Conservation (phyloP, 1,140 invertebrate genomes). For the Forficula auricularia region DNA sequence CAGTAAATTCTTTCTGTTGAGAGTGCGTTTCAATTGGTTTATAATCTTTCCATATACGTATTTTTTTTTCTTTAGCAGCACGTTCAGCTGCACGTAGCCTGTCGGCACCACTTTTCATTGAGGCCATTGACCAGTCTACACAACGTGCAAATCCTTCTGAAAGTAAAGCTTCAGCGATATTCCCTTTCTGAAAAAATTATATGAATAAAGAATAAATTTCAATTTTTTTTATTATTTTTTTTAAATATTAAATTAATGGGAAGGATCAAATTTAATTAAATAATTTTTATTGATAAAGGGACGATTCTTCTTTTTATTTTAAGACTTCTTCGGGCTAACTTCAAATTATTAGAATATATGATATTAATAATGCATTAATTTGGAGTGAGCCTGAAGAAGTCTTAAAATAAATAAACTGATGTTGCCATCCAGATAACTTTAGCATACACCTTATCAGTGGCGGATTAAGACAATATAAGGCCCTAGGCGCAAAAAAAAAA, state of each 20-base stretch:
- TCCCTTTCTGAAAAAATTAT: constrained; percentile 45
- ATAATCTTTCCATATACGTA: constrained; percentile 81
- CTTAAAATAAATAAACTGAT: neutral
- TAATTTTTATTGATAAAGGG: too few species aligned
- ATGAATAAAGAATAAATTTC: too few species aligned
- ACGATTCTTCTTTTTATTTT: too few species aligned
- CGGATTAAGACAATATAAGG: too few species aligned
- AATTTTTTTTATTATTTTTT: too few species aligned
- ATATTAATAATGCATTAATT: neutral
- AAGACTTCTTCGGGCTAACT: neutral
- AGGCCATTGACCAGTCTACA: constrained; percentile 92
- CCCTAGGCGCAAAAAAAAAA: too few species aligned
- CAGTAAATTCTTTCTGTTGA: constrained; percentile 71
- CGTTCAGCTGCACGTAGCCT: constrained; percentile 70
- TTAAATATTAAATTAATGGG: too few species aligned
- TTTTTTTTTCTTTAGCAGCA: constrained; percentile 68
- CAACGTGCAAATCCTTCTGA: constrained; percentile 85
- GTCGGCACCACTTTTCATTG: constrained; percentile 64
- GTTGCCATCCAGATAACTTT: neutral
- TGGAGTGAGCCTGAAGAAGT: neutral
- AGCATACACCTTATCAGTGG: constrained; percentile 2
- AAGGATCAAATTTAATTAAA: too few species aligned
- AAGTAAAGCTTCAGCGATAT: constrained; percentile 86
- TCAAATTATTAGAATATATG: neutral
- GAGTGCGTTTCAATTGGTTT: constrained; percentile 37